Percentiles rank a stretch among this genome's conserved stretches.
phyloP scores from a whole-genome alignment of 2,888 invertebrate genomes.

The Drosophila mayaguana region DNA sequence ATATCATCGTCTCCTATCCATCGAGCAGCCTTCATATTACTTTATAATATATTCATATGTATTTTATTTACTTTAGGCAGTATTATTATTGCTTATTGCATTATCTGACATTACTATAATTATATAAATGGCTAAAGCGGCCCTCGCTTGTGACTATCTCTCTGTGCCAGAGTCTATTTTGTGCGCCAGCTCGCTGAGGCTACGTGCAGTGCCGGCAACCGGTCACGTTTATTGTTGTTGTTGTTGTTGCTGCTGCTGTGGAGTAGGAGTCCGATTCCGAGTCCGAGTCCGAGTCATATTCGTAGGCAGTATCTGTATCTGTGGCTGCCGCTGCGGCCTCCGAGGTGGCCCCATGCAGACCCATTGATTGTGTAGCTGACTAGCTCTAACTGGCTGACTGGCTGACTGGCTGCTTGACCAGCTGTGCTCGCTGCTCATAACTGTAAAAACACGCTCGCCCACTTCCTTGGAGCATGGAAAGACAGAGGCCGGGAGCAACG shows the following conservation, averaged over 20 bases:
- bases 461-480: slow-evolving; percentile 65
- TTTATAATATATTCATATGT: too few species aligned
- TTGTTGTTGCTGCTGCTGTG: slow-evolving; percentile 14
- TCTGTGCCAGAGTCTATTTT: slow-evolving; percentile 56
- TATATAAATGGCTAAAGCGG: not conserved
- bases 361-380: slow-evolving; percentile 31
- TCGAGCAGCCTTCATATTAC: too few species aligned
- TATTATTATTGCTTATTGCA: not conserved
- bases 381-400: slow-evolving; percentile 15
- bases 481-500: not conserved
- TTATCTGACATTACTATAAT: not conserved
- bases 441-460: slow-evolving; percentile 82
- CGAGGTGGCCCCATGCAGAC: slow-evolving; percentile 44
- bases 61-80: not conserved
- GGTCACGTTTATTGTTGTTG: slow-evolving; percentile 65
- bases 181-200: slow-evolving; percentile 42
- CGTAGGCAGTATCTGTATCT: slow-evolving; percentile 19
- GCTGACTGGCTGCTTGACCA: slow-evolving; percentile 51
- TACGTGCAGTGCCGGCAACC: slow-evolving; percentile 68
- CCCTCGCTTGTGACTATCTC: slow-evolving; percentile 41
- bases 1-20: too few species aligned
- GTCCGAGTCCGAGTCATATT: slow-evolving; percentile 22
- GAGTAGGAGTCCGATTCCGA: slow-evolving; percentile 24
- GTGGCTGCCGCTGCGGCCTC: slow-evolving; percentile 14
- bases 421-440: slow-evolving; percentile 74